Percentiles rank a stretch among this genome's conserved stretches.
phyloP scores from a whole-genome alignment of 1,140 invertebrate species.

The Drosophila hydei region DNA sequence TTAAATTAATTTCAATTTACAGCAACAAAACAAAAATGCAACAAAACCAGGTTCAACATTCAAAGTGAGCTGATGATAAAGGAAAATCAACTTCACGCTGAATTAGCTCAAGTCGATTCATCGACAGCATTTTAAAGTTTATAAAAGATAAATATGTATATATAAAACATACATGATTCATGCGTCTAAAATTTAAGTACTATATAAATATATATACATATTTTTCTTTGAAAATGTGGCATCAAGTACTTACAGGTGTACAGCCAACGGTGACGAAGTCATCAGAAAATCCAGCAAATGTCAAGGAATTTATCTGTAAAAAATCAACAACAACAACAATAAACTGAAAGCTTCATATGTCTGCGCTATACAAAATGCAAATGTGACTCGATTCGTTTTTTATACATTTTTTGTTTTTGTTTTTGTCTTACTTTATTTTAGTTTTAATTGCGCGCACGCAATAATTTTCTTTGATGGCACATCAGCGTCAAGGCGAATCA shows the following conservation, averaged over 20 bases:
- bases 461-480: constrained; percentile 80
- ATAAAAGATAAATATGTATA: background rate
- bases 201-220: background rate
- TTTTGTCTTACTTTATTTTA: constrained; percentile 72
- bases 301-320: constrained; percentile 3
- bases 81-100: too few species aligned
- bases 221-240: too few species aligned
- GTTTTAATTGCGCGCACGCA: constrained; percentile 79
- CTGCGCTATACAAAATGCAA: constrained; percentile 18
- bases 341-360: constrained; percentile 1
- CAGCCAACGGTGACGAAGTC: constrained; percentile 1
- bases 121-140: too few species aligned
- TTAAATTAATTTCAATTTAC: too few species aligned
- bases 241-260: too few species aligned
- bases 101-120: too few species aligned
- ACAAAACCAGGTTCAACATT: too few species aligned
- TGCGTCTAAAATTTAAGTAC: too few species aligned
- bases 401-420: constrained; percentile 11
- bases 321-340: background rate
- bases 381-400: constrained; percentile 13
- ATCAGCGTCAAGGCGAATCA: constrained; percentile 79
- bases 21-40: too few species aligned
- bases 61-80: too few species aligned
- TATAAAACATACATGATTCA: background rate
- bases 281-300: background rate